Evolutionary conservation across 2,797 vertebrate genomes (phyloP).

Genomic region (Lophius americanus): DNA sequence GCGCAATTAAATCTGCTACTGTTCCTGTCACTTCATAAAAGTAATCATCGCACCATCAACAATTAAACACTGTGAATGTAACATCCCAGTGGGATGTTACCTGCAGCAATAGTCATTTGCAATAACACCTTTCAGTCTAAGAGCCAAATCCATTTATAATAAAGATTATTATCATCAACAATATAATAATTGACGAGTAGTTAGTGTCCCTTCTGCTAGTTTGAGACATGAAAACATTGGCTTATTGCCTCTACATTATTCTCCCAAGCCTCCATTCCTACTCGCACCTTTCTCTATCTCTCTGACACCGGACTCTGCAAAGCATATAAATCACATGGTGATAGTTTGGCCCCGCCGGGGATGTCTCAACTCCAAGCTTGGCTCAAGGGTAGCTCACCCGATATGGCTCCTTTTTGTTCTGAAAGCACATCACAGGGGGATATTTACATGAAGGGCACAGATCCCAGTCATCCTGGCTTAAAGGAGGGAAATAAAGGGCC

Average conservation of each 20-base stretch:
- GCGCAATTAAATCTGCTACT: constrained; percentile 19
- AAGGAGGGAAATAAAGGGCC: constrained; percentile 34
- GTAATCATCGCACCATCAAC: constrained; percentile 16
- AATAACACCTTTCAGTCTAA: background rate
- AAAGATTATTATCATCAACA: constrained; percentile 24
- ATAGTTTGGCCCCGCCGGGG: constrained; percentile 67
- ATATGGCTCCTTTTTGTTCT: constrained; percentile 62
- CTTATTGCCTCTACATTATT: background rate
- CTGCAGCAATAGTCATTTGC: background rate
- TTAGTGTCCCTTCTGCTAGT: background rate
- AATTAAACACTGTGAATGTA: constrained; percentile 11
- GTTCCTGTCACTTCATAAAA: constrained; percentile 22
- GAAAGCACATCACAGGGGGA: constrained; percentile 49
- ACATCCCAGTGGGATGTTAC: constrained; percentile 5
- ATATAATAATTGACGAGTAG: constrained; percentile 8
- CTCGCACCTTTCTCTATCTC: constrained; percentile 6
- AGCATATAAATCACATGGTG: constrained; percentile 72
- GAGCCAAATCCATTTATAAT: constrained; percentile 30
- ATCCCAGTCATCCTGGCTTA: constrained; percentile 49
- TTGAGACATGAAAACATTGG: background rate
- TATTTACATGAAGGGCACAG: constrained; percentile 72
- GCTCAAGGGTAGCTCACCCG: constrained; percentile 61
- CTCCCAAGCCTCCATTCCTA: background rate
- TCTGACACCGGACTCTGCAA: constrained; percentile 23
- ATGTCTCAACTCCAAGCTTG: constrained; percentile 49